Evolutionary conservation across 1,140 invertebrate species (phyloP).

Genomic region (Drosophila ironensis): DNA sequence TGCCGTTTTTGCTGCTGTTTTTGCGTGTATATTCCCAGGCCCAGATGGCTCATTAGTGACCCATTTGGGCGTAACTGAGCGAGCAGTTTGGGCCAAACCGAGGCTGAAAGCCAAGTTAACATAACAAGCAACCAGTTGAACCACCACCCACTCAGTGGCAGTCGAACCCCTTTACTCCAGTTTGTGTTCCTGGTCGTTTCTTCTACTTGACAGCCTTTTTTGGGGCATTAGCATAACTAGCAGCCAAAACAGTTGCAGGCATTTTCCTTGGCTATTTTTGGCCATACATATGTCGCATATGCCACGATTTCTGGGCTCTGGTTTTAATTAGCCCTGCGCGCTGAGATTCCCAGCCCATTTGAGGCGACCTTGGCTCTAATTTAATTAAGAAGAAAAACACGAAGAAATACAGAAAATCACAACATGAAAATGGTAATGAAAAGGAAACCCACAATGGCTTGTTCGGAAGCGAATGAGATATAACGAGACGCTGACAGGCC

Average conservation of each 20-base stretch:
- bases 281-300: neutral
- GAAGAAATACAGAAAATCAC: conserved; percentile 13
- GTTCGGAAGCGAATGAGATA: conserved; percentile 32
- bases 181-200: conserved; percentile 19
- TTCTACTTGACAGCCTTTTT: conserved; percentile 23
- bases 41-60: conserved; percentile 64
- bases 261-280: conserved; percentile 40
- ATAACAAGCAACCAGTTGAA: conserved; percentile 20
- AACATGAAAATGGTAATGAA: neutral
- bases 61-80: conserved; percentile 76
- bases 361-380: conserved; percentile 61
- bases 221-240: conserved; percentile 51
- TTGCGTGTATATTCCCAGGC: conserved; percentile 46
- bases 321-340: conserved; percentile 31
- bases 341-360: conserved; percentile 53
- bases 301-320: neutral
- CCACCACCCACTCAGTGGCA: neutral
- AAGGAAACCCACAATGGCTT: conserved; percentile 12
- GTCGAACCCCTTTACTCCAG: neutral
- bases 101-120: conserved; percentile 15
- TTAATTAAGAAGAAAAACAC: conserved; percentile 65
- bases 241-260: conserved; percentile 1
- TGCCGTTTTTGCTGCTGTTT: conserved; percentile 10
- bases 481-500: conserved; percentile 39
- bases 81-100: conserved; percentile 51